Evolutionary conservation across 2,113 vertebrate species (phyloP).

Genomic region (Macrotus californicus): DNA sequence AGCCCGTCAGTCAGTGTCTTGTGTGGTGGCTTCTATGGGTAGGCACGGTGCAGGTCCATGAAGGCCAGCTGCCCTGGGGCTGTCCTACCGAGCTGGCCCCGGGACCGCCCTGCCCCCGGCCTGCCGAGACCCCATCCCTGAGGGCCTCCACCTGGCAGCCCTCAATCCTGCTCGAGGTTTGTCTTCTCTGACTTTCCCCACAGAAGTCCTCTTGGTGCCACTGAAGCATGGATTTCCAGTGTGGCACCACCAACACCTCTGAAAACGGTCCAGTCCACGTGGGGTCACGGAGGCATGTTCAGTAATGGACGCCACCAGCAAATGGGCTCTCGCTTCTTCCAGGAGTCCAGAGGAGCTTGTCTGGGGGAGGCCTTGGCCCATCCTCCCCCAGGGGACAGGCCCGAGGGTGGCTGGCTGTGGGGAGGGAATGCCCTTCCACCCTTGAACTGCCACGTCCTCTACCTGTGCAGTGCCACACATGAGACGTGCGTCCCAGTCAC

Average conservation of each 20-base stretch:
- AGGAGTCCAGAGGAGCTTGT: rapidly evolving
- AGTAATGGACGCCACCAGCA: rapidly evolving
- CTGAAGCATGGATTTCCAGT: background rate
- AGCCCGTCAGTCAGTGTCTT: background rate
- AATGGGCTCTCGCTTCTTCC: background rate
- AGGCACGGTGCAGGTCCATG: background rate
- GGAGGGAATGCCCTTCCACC: background rate
- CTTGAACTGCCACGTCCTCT: rapidly evolving
- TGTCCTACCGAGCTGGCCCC: background rate
- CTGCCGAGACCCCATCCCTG: rapidly evolving
- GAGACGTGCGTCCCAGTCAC: rapidly evolving
- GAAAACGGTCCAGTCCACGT: rapidly evolving
- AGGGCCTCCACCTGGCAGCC: rapidly evolving
- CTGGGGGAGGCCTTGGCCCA: rapidly evolving
- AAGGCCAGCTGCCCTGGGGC: background rate
- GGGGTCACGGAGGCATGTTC: rapidly evolving
- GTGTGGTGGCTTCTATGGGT: background rate
- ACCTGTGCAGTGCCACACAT: rapidly evolving
- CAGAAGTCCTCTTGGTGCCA: background rate
- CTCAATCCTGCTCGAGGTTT: rapidly evolving
- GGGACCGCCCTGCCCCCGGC: background rate
- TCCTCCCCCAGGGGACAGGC: background rate
- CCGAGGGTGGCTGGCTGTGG: rapidly evolving
- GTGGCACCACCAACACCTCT: rapidly evolving
- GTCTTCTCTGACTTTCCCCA: background rate